Conservation (phyloP, 37 sponge, comb jelly and placozoan species). For the Aphrocallistes beatrix region DNA sequence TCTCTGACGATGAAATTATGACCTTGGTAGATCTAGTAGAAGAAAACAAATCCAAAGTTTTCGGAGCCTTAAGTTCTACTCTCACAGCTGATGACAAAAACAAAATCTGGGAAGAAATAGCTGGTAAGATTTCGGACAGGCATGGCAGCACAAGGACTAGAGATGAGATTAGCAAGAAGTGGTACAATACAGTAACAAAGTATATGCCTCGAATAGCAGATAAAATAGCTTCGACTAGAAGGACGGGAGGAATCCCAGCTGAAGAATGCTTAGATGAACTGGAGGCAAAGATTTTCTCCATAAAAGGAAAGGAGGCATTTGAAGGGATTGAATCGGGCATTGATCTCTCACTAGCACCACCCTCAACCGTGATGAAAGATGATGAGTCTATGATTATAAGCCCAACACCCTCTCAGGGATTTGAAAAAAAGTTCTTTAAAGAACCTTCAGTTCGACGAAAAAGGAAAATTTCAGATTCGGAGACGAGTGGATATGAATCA, state of each 20-base stretch:
- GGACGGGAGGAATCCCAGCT: neutral
- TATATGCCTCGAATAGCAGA: neutral
- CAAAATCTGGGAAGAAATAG: neutral
- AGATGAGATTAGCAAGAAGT: neutral
- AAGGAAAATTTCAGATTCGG: neutral
- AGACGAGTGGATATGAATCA: neutral
- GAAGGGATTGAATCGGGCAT: neutral
- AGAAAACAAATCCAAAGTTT: no score
- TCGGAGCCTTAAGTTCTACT: neutral
- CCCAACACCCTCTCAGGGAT: slow-evolving; percentile 13
- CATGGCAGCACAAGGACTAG: neutral
- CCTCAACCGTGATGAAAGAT: neutral
- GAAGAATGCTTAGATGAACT: slow-evolving; percentile 11
- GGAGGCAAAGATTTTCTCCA: neutral
- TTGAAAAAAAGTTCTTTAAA: neutral
- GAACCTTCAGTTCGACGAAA: neutral
- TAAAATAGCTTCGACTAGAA: neutral
- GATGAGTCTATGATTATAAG: neutral
- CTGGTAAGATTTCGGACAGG: neutral
- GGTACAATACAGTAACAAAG: neutral
- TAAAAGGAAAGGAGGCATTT: neutral
- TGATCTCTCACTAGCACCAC: neutral
- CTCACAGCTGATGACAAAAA: neutral
- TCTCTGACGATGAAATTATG: no score
- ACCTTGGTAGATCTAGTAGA: no score